Base-by-base conservation (phyloP, 2,113 vertebrate genomes). In the Caranx melampygus region DNA sequence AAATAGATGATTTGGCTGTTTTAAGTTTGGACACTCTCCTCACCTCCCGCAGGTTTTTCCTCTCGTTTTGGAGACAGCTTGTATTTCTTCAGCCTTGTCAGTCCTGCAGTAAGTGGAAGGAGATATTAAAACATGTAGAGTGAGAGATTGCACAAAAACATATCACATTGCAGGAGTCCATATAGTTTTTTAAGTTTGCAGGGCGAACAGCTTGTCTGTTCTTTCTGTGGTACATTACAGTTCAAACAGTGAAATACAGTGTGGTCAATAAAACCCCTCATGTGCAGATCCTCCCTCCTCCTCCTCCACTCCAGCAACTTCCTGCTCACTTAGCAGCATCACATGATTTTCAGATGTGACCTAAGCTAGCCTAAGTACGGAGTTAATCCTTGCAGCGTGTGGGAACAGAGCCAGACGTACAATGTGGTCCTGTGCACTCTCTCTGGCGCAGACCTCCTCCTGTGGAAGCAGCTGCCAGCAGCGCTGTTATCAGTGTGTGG, bases 361-460 rank as follows among this genome's bases (percentile, higher is more conserved):
- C 78, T 84, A 34, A 66, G 57, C 71, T 68, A 40, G 67, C 47
- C 59, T 71, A 42, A 81, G 80, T 85, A 49, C 55, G 12, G 63
- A 81, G 78, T 68, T 88, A 88, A 91, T 89, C 73, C 83, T 74
- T 57, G 58, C 15, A 74, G 49, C 44, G 72, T 80, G 76, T 89
- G 85, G 72, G 87, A 84, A 83, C 13, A 14, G 64, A 82, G 47
- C 15, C 55, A 71, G 35, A 86, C 89, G 20, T 90, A 94, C 92
- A 78, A 62, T 57, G 80, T 31, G 40, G 78, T 75, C 60, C 67
- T 55, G 61, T 76, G 69, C 60, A 42, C 64, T 74, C 73, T 85
- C 70, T 83, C 87, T 14, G 88, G 91, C 12, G 86, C 86, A 18
- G 91, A 90, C 85, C 69, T 88, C 83, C 84, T 90, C 86, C 88